Evolutionary conservation across 2,113 vertebrate species (phyloP).

Genomic region (Otolemur garnettii): DNA sequence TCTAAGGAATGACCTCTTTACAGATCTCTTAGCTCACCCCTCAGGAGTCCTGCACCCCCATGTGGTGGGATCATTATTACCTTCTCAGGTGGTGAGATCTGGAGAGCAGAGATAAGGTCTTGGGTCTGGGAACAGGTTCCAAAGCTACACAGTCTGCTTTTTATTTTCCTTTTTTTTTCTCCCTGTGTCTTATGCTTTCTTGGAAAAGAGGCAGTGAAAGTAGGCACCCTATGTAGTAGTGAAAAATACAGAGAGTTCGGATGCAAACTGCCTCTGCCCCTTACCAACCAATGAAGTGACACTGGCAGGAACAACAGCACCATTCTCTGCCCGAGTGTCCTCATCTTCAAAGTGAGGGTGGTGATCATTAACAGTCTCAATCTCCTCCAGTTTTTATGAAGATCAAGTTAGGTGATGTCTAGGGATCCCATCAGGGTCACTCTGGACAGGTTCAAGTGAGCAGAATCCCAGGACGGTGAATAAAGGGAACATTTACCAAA

Average conservation of each 20-base stretch:
- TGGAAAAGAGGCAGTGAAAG: background rate
- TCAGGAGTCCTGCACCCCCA: background rate
- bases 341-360: background rate
- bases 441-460: background rate
- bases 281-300: background rate
- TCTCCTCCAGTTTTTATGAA: conserved; percentile 11
- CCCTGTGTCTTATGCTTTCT: background rate
- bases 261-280: background rate
- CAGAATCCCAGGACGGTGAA: background rate
- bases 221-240: background rate
- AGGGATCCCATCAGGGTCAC: background rate
- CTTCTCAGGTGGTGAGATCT: background rate
- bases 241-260: background rate
- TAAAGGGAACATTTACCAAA: background rate
- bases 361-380: background rate
- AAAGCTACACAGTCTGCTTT: background rate
- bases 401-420: background rate
- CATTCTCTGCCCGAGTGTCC: background rate
- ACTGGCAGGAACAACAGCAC: background rate
- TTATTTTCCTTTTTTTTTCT: background rate
- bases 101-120: background rate
- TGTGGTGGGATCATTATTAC: background rate
- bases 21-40: background rate
- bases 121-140: background rate
- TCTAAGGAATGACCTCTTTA: background rate